Evolutionary conservation across 2,113 vertebrate genomes (phyloP), one percentile per base, ranked within the genome.

Genomic region (Tragelaphus imberbis): DNA sequence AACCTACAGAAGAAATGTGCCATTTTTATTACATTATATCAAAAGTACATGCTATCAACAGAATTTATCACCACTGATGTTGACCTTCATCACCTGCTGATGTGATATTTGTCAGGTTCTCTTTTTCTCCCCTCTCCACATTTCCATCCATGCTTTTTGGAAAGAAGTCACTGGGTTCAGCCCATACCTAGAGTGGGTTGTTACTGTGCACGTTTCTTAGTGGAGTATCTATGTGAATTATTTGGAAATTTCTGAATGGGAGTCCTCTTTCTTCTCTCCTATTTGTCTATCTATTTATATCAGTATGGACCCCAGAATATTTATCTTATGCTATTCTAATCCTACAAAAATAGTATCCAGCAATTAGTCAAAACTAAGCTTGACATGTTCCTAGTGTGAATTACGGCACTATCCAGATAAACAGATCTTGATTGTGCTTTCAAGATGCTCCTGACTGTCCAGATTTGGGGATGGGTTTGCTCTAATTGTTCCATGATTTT

Each of bases 341-440:
- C 27, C 16, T 59, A 28, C 59, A 75, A 4, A 53, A n/a, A 36
- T 40, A 81, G 28, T 19, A 25, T 65, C 44, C 47, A 87, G 4
- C 16, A 84, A 30, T 68, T 90, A 93, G 79, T 68, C 49, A 86
- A 86, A 44, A 81, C 58, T n/a, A 71, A 8, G 33, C 85, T 59
- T 51, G 40, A 44, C 40, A 51, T 71, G 33, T 81, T 59, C 51
- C 44, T 27, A 19, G 40, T 28, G 21, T 81, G 21, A 59, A 17
- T 71, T 59, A 28, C 13, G 28, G 58, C 33, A 51, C 28, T 81
- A 23, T 71, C 51, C 16, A 51, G 36, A 15, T 44, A 53, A 94
- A 17, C 21, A 86, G 58, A 36, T 44, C 51, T 79, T 65, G 19
- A 25, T 17, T 16, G 2, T 84, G 11, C 63, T 47, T 96, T 12